These are phyloP conservation scores for Oncorhynchus mykiss DNA, from an alignment of 2,113 vertebrate species.

Conservation along the genomic window DNA sequence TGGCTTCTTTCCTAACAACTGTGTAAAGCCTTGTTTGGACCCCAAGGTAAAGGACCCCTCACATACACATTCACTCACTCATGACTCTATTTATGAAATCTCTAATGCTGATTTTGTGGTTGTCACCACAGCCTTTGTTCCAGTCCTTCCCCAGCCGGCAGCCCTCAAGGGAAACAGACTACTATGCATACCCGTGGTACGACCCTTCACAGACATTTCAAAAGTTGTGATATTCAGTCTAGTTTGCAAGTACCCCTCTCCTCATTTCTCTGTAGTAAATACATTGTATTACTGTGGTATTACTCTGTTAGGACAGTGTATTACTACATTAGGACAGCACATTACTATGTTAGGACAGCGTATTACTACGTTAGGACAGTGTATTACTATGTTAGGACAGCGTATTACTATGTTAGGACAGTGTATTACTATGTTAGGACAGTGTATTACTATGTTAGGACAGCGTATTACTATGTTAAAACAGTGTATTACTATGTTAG, in stretches of 20 bases:
- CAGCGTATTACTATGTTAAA: no score
- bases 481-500: no score
- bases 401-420: no score
- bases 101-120: neutral
- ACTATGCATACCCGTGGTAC: conserved; percentile 89
- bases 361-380: no score
- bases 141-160: conserved; percentile 80
- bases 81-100: conserved; percentile 1
- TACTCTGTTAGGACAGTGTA: no score
- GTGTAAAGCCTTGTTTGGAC: conserved; percentile 92
- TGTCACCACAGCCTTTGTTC: neutral
- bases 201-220: conserved; percentile 35
- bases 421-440: no score
- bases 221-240: neutral
- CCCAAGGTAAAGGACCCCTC: conserved; percentile 74
- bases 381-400: no score
- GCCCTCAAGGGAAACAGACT: conserved; percentile 86
- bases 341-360: no score
- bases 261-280: neutral
- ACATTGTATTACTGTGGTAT: no score
- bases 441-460: no score
- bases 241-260: no score
- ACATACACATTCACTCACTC: neutral
- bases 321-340: no score
- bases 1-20: conserved; percentile 90